Percentiles rank a stretch among this genome's conserved stretches.
Evolutionary conservation across 2,797 vertebrate genomes (phyloP).

Genomic region (Rhabdophis nuchalis): DNA sequence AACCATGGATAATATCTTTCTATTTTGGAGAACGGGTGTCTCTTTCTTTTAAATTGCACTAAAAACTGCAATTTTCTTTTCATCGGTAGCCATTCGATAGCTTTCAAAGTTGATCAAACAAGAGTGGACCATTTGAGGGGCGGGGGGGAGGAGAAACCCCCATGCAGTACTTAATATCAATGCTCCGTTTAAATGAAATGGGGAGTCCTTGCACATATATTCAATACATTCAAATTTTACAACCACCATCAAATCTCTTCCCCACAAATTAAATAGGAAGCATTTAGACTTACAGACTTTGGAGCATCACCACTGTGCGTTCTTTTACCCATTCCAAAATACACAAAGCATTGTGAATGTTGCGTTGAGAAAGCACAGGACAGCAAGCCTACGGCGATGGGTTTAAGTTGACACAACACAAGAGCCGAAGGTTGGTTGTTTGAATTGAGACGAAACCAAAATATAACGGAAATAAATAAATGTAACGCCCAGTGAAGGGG

Average conservation of each 20-base stretch:
- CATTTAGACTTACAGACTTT: slow-evolving; percentile 42
- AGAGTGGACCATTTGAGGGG: slow-evolving; percentile 44
- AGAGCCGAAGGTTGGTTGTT: neutral
- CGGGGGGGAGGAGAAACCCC: neutral
- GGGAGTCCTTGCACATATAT: slow-evolving; percentile 35
- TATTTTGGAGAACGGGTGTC: neutral
- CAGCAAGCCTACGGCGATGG: neutral
- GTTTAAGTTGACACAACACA: neutral
- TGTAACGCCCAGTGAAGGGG: neutral
- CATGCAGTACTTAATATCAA: slow-evolving; percentile 25
- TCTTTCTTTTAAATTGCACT: slow-evolving; percentile 4
- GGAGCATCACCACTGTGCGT: slow-evolving; percentile 30
- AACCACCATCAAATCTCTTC: slow-evolving; percentile 1
- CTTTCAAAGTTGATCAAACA: slow-evolving; percentile 52
- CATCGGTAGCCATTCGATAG: slow-evolving; percentile 39
- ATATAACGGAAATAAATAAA: neutral
- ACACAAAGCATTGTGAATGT: neutral
- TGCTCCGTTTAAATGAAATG: slow-evolving; percentile 61
- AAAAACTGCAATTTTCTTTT: neutral
- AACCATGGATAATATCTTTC: slow-evolving; percentile 2
- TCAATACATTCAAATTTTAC: slow-evolving; percentile 1
- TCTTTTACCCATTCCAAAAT: neutral
- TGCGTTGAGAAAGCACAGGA: neutral
- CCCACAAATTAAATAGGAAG: neutral
- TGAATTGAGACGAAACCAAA: neutral